Base-by-base conservation (phyloP, 2,113 vertebrate genomes). In the Cygnus atratus region DNA sequence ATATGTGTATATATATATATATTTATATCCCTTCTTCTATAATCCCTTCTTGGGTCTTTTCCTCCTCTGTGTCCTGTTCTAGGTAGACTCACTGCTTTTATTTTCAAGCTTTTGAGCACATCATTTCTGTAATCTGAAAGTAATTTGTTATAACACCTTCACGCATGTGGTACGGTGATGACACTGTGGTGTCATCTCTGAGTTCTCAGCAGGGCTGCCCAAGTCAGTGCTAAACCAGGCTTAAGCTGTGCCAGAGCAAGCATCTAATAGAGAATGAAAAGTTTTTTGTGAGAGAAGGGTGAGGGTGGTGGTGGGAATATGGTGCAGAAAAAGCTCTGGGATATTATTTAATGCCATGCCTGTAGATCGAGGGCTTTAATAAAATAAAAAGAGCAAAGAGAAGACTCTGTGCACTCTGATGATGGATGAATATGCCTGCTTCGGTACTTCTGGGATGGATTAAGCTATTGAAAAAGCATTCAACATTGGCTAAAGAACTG, bases 401-500 rank as follows among this genome's bases (percentile, higher is more conserved):
- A 96, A 97, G 85, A 85, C 71, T 92, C 25, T 76, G 39, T 92
- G 80, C 48, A 31, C 44, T 58, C 62, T 72, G 89, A 79, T 97
- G 96, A 98, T 97, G 74, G 90, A 98, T 96, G 96, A 94, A 62
- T 89, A 37, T 94, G 75, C 93, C 79, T 96, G 61, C 65, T 95
- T 87, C 25, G 50, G 84, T 94, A 93, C 93, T 97, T 97, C 62
- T 90, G 92, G 95, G 95, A 97, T 97, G 84, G 95, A 97, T 97
- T 96, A 97, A 97, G 91, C 93, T 97, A 95, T 97, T 97, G 96
- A 94, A 95, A 97, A 97, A 96, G 70, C 91, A 93, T 90, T 97
- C 84, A 92, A 65, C 77, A 95, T 84, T 96, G 92, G 90, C 87
- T 96, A 93, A 97, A 95, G 87, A 93, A 97, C 76, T 92, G 88